A percentile compares a stretch with the other conserved stretches of the same genome.
Conservation (phyloP, 92 coral and sea anemone species). For the Montipora capitata region DNA sequence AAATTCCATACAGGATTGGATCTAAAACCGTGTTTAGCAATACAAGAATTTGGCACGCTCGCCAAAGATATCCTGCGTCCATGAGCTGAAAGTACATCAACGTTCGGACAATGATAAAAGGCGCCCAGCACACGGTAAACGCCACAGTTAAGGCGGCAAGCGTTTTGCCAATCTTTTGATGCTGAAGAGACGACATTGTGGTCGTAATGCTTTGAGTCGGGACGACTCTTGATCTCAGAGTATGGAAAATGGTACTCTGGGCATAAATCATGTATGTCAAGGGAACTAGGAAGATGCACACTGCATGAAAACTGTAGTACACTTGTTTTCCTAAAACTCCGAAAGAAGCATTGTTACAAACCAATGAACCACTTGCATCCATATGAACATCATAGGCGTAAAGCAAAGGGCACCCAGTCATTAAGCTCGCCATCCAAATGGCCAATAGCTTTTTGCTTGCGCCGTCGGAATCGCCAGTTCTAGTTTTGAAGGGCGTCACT, state of each 20-base stretch:
- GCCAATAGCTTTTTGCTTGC: neutral
- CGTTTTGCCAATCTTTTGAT: slow-evolving; percentile 28
- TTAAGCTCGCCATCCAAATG: slow-evolving; percentile 20
- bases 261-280: slow-evolving; percentile 40
- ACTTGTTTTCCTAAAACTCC: slow-evolving; percentile 53
- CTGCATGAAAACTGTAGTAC: slow-evolving; percentile 44
- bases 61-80: slow-evolving; percentile 22
- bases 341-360: slow-evolving; percentile 26
- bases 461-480: neutral
- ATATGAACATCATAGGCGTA: slow-evolving; percentile 34
- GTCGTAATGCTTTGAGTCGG: neutral
- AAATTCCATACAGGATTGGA: slow-evolving; percentile 51
- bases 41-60: slow-evolving; percentile 34
- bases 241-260: slow-evolving; percentile 12
- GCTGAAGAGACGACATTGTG: neutral
- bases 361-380: neutral
- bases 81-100: slow-evolving; percentile 42
- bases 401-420: slow-evolving; percentile 42
- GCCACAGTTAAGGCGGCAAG: slow-evolving; percentile 35
- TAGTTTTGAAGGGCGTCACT: slow-evolving; percentile 16
- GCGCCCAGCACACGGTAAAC: slow-evolving; percentile 48
- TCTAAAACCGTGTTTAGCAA: slow-evolving; percentile 32
- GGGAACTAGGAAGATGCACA: slow-evolving; percentile 34
- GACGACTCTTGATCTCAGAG: slow-evolving; percentile 20
- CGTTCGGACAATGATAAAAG: slow-evolving; percentile 48